A percentile compares a stretch with the other conserved stretches of the same genome.
Conservation (phyloP, 2,797 vertebrate species). For the Ceryle rudis region DNA sequence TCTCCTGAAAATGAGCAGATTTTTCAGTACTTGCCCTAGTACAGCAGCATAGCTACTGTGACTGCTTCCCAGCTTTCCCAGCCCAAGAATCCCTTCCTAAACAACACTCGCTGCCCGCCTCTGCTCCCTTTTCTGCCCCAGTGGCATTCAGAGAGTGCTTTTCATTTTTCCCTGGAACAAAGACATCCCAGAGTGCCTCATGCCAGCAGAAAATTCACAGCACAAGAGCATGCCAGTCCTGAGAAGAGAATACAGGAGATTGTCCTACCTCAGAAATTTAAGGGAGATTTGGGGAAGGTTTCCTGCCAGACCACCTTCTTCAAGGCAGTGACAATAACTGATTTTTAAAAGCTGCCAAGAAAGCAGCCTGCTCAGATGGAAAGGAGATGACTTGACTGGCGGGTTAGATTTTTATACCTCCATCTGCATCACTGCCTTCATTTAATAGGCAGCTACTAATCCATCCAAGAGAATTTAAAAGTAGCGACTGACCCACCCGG, state of each 20-base stretch:
- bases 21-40: background rate
- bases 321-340: background rate
- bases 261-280: background rate
- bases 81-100: background rate
- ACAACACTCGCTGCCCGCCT: background rate
- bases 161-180: background rate
- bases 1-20: background rate
- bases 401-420: background rate
- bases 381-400: background rate
- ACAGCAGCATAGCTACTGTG: background rate
- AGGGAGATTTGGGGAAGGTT: background rate
- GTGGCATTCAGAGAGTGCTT: background rate
- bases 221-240: background rate
- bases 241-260: background rate
- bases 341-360: background rate
- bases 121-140: background rate
- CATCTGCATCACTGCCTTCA: background rate
- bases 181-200: background rate
- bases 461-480: accelerated
- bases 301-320: background rate
- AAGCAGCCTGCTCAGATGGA: background rate
- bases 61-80: background rate
- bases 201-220: background rate
- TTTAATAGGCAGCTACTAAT: background rate
- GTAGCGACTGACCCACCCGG: background rate